Evolutionary conservation across 2,113 vertebrate species (phyloP).

Genomic region (Mixornis gularis): DNA sequence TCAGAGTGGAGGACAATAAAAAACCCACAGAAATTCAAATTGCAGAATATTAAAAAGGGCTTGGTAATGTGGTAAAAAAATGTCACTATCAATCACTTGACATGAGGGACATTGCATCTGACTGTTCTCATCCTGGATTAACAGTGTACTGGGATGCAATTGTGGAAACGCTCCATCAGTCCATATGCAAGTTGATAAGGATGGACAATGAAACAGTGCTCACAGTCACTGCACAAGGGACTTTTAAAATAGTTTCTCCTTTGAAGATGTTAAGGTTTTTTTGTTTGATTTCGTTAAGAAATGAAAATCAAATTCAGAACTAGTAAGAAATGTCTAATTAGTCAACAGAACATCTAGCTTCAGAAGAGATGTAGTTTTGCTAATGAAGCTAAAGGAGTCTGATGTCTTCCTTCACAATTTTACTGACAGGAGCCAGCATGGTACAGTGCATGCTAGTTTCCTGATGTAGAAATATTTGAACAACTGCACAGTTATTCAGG

Average conservation of each 20-base stretch:
- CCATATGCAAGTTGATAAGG: neutral
- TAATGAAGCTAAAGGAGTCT: neutral
- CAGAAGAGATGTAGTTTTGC: neutral
- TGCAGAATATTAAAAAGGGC: neutral
- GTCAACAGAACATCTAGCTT: neutral
- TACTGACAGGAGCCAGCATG: neutral
- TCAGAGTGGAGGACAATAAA: neutral
- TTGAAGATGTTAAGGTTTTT: fast-evolving
- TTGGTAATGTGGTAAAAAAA: neutral
- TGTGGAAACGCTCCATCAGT: neutral
- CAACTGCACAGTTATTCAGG: neutral
- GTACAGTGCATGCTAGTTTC: neutral
- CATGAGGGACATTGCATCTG: neutral
- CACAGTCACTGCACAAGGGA: neutral
- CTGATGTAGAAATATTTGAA: neutral
- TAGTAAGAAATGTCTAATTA: neutral
- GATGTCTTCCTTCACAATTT: neutral
- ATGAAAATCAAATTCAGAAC: neutral
- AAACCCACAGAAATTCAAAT: neutral
- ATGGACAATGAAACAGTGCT: neutral
- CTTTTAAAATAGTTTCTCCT: neutral
- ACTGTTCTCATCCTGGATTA: neutral
- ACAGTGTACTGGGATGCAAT: neutral
- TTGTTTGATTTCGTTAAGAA: neutral
- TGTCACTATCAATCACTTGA: neutral